Percentiles rank a stretch among this genome's conserved stretches.
phyloP scores from a whole-genome alignment of 2,797 vertebrate genomes.

The Parambassis ranga region DNA sequence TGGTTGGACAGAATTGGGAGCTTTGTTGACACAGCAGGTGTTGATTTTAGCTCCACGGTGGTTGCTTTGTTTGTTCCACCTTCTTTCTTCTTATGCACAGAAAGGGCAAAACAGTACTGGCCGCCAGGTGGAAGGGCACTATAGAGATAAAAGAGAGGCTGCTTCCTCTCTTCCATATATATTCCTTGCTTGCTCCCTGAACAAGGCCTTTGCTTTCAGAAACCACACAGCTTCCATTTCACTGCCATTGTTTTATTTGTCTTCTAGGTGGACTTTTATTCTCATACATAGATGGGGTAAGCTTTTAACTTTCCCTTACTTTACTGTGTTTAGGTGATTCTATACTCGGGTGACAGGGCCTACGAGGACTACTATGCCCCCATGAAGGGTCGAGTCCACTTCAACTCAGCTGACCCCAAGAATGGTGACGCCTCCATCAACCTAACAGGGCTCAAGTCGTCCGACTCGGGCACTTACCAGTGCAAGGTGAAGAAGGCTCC shows the following conservation, averaged over 20 bases:
- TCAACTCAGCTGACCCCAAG: constrained; percentile 84
- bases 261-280: background rate
- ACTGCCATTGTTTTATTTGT: constrained; percentile 17
- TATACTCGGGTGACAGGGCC: constrained; percentile 85
- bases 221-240: constrained; percentile 24
- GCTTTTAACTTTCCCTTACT: background rate
- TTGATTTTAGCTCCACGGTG: constrained; percentile 69
- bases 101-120: constrained; percentile 55
- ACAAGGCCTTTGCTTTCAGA: constrained; percentile 20
- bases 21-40: constrained; percentile 77
- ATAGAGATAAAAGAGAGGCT: constrained; percentile 43
- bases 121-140: constrained; percentile 59
- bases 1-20: constrained; percentile 6
- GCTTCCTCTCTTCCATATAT: constrained; percentile 29
- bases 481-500: constrained; percentile 97
- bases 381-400: constrained; percentile 86
- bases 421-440: constrained; percentile 90
- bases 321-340: constrained; percentile 81
- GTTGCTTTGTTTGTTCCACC: constrained; percentile 69
- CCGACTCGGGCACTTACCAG: constrained; percentile 90
- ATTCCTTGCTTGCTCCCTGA: constrained; percentile 45
- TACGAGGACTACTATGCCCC: constrained; percentile 83
- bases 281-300: background rate
- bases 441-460: constrained; percentile 82
- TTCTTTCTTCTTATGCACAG: constrained; percentile 43